Conservation (phyloP, 1,140 invertebrate species). For the Antheraea mylitta region DNA sequence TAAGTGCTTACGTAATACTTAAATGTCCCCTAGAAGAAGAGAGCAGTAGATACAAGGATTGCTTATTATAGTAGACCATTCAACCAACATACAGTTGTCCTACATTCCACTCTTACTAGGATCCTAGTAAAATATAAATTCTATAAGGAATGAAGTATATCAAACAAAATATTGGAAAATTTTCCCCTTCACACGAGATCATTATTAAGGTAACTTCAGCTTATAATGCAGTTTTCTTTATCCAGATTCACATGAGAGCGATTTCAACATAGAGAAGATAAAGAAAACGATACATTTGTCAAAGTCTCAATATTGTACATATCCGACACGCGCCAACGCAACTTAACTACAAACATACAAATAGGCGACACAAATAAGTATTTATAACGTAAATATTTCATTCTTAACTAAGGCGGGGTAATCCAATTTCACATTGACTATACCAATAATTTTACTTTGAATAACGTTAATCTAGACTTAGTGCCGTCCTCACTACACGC, state of each 20-base stretch:
- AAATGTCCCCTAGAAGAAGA: no score
- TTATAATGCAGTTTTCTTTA: no score
- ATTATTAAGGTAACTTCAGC: no score
- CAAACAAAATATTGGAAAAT: no score
- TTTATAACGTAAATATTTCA: background rate
- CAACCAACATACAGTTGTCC: no score
- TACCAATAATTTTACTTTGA: background rate
- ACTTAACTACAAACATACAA: background rate
- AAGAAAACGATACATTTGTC: background rate
- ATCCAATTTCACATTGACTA: background rate
- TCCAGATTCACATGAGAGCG: background rate
- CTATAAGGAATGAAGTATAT: no score
- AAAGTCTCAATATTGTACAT: background rate
- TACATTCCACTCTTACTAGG: no score
- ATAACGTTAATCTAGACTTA: background rate
- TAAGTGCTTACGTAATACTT: no score
- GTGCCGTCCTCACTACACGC: slow-evolving; percentile 9
- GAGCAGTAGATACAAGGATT: no score
- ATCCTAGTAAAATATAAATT: no score
- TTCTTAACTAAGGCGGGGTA: background rate
- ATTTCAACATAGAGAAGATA: background rate
- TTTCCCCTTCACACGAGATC: no score
- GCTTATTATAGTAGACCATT: no score
- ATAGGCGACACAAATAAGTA: background rate
- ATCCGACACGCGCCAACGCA: background rate